Percentiles rank a stretch among this genome's conserved stretches.
Evolutionary conservation across 2,888 invertebrate species (phyloP).

Genomic region (Rhagophthalmus giganteus): DNA sequence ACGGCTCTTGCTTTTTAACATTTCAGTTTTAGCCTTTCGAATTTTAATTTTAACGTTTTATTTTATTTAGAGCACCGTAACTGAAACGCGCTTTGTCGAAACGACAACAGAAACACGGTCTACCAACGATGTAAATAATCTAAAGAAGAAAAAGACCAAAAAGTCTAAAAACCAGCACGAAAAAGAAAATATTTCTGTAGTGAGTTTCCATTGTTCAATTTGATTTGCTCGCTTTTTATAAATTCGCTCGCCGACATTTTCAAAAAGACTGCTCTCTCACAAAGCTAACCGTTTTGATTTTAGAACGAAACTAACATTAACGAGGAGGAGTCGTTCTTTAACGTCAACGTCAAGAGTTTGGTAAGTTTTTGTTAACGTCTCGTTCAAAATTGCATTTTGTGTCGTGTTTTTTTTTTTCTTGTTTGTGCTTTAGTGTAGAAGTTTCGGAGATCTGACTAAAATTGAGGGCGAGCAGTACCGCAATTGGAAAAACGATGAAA

Average conservation of each 20-base stretch:
- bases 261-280: constrained; percentile 3
- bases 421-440: constrained; percentile 60
- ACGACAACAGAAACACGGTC: constrained; percentile 47
- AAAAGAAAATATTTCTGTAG: constrained; percentile 70
- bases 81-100: constrained; percentile 48
- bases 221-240: constrained; percentile 33
- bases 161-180: constrained; percentile 66
- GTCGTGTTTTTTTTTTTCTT: too few relatives aligned
- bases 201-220: too few relatives aligned
- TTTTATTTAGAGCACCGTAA: constrained; percentile 50
- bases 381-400: constrained; percentile 2
- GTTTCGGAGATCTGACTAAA: constrained; percentile 65
- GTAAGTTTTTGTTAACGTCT: constrained; percentile 64
- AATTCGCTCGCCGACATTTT: constrained; percentile 20
- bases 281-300: constrained; percentile 18
- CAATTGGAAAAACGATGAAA: constrained; percentile 42
- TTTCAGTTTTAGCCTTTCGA: background rate
- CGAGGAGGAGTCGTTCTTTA: constrained; percentile 56
- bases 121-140: constrained; percentile 43
- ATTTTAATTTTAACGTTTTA: constrained; percentile 4
- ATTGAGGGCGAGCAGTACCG: constrained; percentile 52
- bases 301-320: constrained; percentile 37
- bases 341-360: constrained; percentile 66
- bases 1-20: constrained; percentile 6
- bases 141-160: constrained; percentile 64